phyloP scores from a whole-genome alignment of 2,113 vertebrate species.

The Melanerpes aurifrons region DNA sequence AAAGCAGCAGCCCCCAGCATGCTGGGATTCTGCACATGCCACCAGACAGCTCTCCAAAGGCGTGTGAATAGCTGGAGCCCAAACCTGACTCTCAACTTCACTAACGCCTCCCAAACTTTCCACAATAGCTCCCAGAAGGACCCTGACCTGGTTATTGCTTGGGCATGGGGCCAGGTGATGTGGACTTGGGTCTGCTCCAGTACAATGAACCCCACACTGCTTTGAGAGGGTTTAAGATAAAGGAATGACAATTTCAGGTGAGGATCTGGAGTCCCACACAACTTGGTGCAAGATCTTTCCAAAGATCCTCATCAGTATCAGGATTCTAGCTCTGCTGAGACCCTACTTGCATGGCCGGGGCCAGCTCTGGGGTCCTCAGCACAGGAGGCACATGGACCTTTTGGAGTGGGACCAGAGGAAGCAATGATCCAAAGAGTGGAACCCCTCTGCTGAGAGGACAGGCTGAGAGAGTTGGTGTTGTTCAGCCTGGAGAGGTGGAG shows the following conservation, averaged over 20 bases:
- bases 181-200: not conserved
- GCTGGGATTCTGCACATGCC: not conserved
- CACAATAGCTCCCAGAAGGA: not conserved
- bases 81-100: not conserved
- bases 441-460: too few species aligned
- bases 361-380: too few species aligned
- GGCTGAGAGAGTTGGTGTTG: too few species aligned
- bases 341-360: too few species aligned
- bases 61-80: not conserved
- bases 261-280: not conserved
- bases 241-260: not conserved
- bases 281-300: not conserved
- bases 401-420: too few species aligned
- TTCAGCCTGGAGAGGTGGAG: too few species aligned
- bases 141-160: fast-evolving
- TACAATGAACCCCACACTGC: not conserved
- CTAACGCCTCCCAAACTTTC: not conserved
- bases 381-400: too few species aligned
- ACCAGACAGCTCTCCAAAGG: not conserved
- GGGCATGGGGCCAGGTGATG: not conserved
- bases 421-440: too few species aligned
- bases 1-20: not conserved
- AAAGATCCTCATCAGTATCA: not conserved
- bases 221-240: not conserved
- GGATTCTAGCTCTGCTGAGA: not conserved